A percentile compares a stretch with the other conserved stretches of the same genome.
Evolutionary conservation across 2,113 vertebrate species (phyloP).

Genomic region (Coptodon bakossiorum): DNA sequence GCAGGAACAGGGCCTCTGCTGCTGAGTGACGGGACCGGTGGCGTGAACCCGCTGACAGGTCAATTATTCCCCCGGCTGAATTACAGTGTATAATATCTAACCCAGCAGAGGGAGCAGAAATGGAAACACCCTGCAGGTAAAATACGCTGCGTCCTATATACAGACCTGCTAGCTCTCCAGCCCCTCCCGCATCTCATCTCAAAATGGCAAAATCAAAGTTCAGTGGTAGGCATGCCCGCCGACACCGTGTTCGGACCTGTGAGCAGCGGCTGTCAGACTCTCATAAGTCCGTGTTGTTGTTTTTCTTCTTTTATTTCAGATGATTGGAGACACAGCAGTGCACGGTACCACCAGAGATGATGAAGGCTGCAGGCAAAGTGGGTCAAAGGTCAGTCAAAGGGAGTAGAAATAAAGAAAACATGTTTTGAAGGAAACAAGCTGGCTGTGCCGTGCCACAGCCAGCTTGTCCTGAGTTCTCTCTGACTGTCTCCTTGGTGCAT

Average conservation of each 20-base stretch:
- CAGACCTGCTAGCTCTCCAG: background rate
- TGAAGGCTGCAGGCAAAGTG: background rate
- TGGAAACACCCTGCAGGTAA: slow-evolving; percentile 51
- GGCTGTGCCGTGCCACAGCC: background rate
- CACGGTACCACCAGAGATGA: background rate
- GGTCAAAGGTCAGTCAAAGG: background rate
- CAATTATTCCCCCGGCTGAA: slow-evolving; percentile 68
- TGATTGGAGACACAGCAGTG: background rate
- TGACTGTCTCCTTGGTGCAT: too few relatives aligned
- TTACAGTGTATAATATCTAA: slow-evolving; percentile 64
- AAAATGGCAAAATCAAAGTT: slow-evolving; percentile 41
- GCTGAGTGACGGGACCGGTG: slow-evolving; percentile 41
- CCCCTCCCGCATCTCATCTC: background rate
- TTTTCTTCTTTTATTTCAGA: background rate
- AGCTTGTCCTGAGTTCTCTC: too few relatives aligned
- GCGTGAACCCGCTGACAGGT: slow-evolving; percentile 59
- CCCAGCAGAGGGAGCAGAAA: slow-evolving; percentile 31
- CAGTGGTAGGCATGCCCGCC: background rate
- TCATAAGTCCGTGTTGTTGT: background rate
- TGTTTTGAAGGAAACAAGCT: background rate
- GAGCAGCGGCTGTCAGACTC: background rate
- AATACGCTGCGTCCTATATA: slow-evolving; percentile 46
- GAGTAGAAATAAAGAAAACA: background rate
- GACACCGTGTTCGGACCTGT: background rate
- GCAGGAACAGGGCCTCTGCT: slow-evolving; percentile 12